Conservation (phyloP, 2,797 vertebrate species). For the Halcyon leucocephala region DNA sequence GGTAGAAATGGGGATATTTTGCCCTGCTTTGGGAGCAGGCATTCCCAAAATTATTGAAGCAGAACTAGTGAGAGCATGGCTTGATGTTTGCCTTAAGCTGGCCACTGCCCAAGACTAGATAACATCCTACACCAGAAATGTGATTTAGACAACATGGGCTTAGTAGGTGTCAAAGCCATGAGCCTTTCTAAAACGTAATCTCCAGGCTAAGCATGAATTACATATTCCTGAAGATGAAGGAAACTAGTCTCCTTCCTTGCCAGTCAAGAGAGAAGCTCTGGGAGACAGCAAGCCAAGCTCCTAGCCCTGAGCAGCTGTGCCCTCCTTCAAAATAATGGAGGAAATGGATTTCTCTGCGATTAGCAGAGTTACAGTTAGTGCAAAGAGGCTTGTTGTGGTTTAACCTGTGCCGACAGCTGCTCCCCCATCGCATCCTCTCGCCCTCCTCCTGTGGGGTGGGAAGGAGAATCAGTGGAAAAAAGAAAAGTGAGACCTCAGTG, state of each 20-base stretch:
- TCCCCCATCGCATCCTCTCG: no score
- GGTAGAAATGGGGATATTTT: background rate
- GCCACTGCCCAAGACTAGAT: background rate
- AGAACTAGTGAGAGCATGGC: background rate
- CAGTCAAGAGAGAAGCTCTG: background rate
- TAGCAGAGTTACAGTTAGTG: no score
- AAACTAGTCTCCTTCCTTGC: background rate
- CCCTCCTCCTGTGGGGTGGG: no score
- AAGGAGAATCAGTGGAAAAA: no score
- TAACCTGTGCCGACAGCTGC: no score
- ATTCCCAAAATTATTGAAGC: background rate
- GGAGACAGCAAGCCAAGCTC: background rate
- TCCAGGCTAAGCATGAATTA: background rate
- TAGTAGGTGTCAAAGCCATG: background rate
- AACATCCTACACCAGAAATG: background rate
- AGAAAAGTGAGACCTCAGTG: no score
- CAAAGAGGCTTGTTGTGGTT: no score
- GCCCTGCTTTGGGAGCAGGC: background rate
- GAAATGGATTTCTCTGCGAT: background rate
- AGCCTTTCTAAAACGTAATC: background rate
- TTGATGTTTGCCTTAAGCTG: background rate
- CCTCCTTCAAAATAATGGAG: background rate
- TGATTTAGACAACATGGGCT: background rate
- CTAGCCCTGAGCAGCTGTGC: rapidly evolving
- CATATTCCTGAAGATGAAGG: background rate